Conservation (phyloP, 2,113 vertebrate species). For the Melanotaenia duboulayi region DNA sequence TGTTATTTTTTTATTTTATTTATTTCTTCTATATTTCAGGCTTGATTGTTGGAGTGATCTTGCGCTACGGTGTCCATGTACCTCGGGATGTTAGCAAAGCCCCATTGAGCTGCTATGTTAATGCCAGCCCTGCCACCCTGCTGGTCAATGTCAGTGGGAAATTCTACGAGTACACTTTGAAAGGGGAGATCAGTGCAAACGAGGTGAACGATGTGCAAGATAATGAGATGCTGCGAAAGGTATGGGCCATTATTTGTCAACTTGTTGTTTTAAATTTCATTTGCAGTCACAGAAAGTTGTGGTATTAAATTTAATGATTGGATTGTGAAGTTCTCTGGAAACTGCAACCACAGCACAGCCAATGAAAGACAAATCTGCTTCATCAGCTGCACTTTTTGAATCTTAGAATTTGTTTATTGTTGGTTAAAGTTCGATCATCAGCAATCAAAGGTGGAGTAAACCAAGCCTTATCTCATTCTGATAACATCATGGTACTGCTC, state of each 20-base stretch:
- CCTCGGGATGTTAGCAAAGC: slow-evolving; percentile 89
- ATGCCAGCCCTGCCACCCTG: slow-evolving; percentile 91
- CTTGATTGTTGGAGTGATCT: slow-evolving; percentile 91
- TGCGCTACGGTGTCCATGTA: slow-evolving; percentile 94
- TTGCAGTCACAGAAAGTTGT: too few relatives aligned
- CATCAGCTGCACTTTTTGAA: background rate
- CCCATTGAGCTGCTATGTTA: slow-evolving; percentile 90
- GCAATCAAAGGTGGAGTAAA: background rate
- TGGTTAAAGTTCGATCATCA: background rate
- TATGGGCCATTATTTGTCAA: slow-evolving; percentile 57
- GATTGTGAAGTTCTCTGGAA: background rate
- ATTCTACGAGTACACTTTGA: slow-evolving; percentile 96
- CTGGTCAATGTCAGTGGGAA: slow-evolving; percentile 94
- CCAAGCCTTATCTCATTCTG: too few relatives aligned
- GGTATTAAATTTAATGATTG: too few relatives aligned
- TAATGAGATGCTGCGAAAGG: slow-evolving; percentile 98
- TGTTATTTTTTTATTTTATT: background rate
- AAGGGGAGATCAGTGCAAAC: slow-evolving; percentile 89
- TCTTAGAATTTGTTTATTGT: too few relatives aligned
- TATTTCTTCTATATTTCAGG: slow-evolving; percentile 77
- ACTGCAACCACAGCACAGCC: background rate
- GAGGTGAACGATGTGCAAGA: slow-evolving; percentile 89
- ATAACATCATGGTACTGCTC: background rate
- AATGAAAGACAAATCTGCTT: background rate
- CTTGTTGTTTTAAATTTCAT: background rate